Conservation (phyloP, 2,113 vertebrate genomes). For the Pseudorhombus dupliciocellatus region DNA sequence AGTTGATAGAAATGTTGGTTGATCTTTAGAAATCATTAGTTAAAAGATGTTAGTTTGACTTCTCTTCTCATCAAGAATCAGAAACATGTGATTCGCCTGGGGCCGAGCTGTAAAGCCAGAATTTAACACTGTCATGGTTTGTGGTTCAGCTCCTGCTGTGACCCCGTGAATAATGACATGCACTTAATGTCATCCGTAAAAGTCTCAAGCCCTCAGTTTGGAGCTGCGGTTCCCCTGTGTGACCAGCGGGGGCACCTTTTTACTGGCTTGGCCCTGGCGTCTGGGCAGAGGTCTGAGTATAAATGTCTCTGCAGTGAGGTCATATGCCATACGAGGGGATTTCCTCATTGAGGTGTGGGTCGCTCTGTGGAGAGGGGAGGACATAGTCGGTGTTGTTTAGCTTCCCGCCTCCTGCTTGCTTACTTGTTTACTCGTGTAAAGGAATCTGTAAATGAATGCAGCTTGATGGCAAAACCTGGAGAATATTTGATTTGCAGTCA, state of each 20-base stretch:
- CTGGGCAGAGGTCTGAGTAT: conserved; percentile 45
- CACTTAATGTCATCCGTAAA: not conserved
- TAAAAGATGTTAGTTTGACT: not conserved
- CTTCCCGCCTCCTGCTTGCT: conserved; percentile 5
- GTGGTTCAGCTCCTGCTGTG: not conserved
- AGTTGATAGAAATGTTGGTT: too few relatives aligned
- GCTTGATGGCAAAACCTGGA: not conserved
- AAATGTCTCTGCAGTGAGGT: conserved; percentile 74
- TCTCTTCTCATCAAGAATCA: not conserved
- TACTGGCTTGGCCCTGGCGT: conserved; percentile 20
- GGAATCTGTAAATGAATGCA: not conserved
- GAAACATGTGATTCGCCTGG: not conserved
- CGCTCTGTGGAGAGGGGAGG: conserved; percentile 18
- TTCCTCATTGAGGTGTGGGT: conserved; percentile 77
- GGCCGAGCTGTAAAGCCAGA: not conserved
- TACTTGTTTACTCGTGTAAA: conserved; percentile 13
- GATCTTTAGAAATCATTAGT: too few relatives aligned
- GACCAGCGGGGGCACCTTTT: conserved; percentile 43
- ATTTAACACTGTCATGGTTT: not conserved
- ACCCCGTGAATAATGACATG: not conserved
- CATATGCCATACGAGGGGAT: conserved; percentile 73
- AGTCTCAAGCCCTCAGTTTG: not conserved
- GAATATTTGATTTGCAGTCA: not conserved
- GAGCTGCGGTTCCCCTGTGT: conserved; percentile 2
- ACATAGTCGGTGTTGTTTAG: conserved; percentile 20